A percentile compares a stretch with the other conserved stretches of the same genome.
phyloP scores from a whole-genome alignment of 1,140 invertebrate species.

The Cydia strobilella region DNA sequence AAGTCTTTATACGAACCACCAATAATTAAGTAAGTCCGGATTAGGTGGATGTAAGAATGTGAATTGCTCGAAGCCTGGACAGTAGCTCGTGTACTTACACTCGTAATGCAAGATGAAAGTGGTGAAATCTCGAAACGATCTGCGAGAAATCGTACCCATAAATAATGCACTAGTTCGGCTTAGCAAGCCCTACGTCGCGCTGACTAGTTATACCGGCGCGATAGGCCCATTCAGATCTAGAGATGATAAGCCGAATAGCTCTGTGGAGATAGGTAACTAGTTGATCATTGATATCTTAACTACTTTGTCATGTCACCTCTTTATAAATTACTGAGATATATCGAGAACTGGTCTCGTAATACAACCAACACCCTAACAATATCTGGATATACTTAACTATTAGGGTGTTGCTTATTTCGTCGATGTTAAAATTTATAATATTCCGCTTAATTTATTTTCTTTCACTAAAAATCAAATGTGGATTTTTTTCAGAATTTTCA shows the following conservation, averaged over 20 bases:
- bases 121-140: conserved; percentile 68
- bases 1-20: conserved; percentile 5
- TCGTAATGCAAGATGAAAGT: conserved; percentile 72
- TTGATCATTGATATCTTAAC: conserved; percentile 19
- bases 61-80: conserved; percentile 31
- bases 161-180: conserved; percentile 72
- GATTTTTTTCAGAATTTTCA: no score
- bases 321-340: conserved; percentile 12
- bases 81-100: conserved; percentile 40
- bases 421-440: no score
- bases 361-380: background rate
- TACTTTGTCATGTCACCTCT: conserved; percentile 9
- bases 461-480: no score
- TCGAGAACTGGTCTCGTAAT: background rate
- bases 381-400: no score
- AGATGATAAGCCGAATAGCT: conserved; percentile 13
- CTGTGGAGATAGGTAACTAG: background rate
- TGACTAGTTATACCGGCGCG: conserved; percentile 47
- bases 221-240: conserved; percentile 14
- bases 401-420: no score
- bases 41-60: conserved; percentile 15
- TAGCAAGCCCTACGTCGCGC: conserved; percentile 56
- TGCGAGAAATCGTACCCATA: conserved; percentile 70
- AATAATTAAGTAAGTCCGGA: conserved; percentile 22
- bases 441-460: no score